phyloP scores from a whole-genome alignment of 2,888 invertebrate genomes.

The Mesorhabditis belari region DNA sequence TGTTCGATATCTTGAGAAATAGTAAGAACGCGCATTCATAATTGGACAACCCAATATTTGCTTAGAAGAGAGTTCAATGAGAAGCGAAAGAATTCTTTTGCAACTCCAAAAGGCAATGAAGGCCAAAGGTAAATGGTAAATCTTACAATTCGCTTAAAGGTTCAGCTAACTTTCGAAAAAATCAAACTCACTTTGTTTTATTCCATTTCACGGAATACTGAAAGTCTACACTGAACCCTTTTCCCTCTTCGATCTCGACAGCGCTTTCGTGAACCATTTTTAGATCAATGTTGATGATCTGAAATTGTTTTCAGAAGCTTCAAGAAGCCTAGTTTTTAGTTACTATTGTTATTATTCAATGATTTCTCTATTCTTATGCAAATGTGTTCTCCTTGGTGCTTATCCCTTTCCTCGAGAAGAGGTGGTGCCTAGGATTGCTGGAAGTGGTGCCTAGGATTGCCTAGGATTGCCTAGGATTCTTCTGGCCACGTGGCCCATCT shows the following conservation, averaged over 20 bases:
- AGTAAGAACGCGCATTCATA: too few relatives aligned
- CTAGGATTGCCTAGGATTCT: too few relatives aligned
- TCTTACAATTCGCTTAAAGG: neutral
- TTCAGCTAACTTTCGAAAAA: neutral
- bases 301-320: conserved; percentile 22
- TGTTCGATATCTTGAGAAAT: too few relatives aligned
- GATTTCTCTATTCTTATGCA: neutral
- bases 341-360: conserved; percentile 53
- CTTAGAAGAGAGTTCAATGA: neutral
- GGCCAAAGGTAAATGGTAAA: neutral
- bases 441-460: too few relatives aligned
- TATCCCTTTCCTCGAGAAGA: too few relatives aligned
- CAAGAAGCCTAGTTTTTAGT: neutral
- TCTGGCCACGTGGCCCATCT: too few relatives aligned
- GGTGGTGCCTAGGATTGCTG: too few relatives aligned
- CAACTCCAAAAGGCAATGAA: neutral
- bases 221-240: conserved; percentile 54
- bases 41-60: too few relatives aligned
- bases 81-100: neutral
- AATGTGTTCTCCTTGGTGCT: neutral
- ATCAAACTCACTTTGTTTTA: conserved; percentile 54
- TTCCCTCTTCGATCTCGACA: conserved; percentile 27
- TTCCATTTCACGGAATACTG: conserved; percentile 59
- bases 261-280: conserved; percentile 52
- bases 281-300: conserved; percentile 55